Evolutionary conservation across 2,113 vertebrate genomes (phyloP).

Genomic region (Sebastes fasciatus): DNA sequence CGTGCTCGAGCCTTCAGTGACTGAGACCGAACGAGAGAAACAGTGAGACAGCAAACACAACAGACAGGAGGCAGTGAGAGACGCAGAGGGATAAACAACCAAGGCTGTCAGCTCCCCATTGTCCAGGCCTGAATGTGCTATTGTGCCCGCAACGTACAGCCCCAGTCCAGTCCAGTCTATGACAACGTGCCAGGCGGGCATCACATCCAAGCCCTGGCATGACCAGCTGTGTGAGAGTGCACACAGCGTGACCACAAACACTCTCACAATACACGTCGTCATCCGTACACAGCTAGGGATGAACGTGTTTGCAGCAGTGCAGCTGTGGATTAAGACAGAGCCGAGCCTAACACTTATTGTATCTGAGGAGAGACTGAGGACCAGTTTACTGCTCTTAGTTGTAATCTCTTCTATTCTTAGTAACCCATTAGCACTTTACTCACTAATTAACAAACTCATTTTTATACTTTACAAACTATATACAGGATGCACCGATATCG

Average conservation of each 20-base stretch:
- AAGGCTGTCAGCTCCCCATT: slow-evolving; percentile 71
- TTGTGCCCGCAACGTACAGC: slow-evolving; percentile 71
- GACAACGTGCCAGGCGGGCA: slow-evolving; percentile 69
- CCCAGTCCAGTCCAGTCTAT: slow-evolving; percentile 63
- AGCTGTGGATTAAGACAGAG: slow-evolving; percentile 25
- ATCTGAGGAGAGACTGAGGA: not conserved
- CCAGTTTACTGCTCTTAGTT: not conserved
- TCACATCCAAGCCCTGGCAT: slow-evolving; percentile 51
- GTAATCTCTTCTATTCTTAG: not conserved
- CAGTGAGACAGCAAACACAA: slow-evolving; percentile 52
- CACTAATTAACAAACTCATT: not conserved
- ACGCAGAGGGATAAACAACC: slow-evolving; percentile 47
- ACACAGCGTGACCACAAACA: slow-evolving; percentile 14
- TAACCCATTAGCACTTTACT: not conserved
- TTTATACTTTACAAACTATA: not conserved
- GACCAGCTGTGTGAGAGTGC: slow-evolving; percentile 44
- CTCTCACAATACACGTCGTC: not conserved
- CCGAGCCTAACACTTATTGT: not conserved
- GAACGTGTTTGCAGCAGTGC: slow-evolving; percentile 17
- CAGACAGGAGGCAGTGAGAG: slow-evolving; percentile 45
- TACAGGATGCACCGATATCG: not conserved
- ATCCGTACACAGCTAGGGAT: not conserved
- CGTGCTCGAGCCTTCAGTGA: slow-evolving; percentile 2
- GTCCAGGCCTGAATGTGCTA: slow-evolving; percentile 78
- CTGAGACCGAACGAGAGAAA: slow-evolving; percentile 15